These are phyloP conservation scores for Drosophila pallidifrons DNA, from an alignment of 1,140 invertebrate genomes.

Conservation along the genomic window DNA sequence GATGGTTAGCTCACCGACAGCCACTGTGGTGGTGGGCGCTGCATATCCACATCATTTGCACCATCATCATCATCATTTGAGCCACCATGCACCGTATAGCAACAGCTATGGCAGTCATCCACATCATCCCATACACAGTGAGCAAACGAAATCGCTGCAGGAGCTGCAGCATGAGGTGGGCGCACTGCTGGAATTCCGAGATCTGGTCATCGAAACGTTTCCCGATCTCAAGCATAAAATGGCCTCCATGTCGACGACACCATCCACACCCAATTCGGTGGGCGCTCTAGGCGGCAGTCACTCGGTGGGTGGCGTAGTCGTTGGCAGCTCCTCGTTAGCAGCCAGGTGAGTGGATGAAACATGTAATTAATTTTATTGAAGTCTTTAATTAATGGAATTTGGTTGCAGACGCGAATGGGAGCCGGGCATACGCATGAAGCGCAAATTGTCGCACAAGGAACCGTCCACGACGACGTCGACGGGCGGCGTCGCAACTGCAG, in stretches of 20 bases:
- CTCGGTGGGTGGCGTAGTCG: conserved; percentile 68
- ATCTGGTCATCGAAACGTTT: conserved; percentile 96
- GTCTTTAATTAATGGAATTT: not conserved
- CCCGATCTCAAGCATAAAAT: conserved; percentile 94
- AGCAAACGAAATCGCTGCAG: conserved; percentile 85
- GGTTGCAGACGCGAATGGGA: conserved; percentile 88
- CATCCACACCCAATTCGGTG: conserved; percentile 70
- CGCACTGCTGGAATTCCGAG: conserved; percentile 94
- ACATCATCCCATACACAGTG: conserved; percentile 81
- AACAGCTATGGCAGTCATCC: conserved; percentile 76
- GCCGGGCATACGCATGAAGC: conserved; percentile 90
- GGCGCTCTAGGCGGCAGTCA: conserved; percentile 84
- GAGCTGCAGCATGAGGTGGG: conserved; percentile 96
- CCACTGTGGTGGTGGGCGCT: conserved; percentile 73
- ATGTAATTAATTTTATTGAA: not conserved
- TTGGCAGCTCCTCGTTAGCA: conserved; percentile 74
- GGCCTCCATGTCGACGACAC: conserved; percentile 86
- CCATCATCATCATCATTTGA: conserved; percentile 70
- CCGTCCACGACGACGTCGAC: conserved; percentile 68
- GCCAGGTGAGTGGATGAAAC: conserved; percentile 58
- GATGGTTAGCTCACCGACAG: conserved; percentile 55
- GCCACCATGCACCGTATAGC: conserved; percentile 72
- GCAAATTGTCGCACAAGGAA: conserved; percentile 87
- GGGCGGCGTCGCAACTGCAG: conserved; percentile 35
- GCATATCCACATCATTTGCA: conserved; percentile 78